Evolutionary conservation across 2,888 invertebrate species (phyloP), one percentile per base, ranked within the genome.

Genomic region (Morinoia aosen): DNA sequence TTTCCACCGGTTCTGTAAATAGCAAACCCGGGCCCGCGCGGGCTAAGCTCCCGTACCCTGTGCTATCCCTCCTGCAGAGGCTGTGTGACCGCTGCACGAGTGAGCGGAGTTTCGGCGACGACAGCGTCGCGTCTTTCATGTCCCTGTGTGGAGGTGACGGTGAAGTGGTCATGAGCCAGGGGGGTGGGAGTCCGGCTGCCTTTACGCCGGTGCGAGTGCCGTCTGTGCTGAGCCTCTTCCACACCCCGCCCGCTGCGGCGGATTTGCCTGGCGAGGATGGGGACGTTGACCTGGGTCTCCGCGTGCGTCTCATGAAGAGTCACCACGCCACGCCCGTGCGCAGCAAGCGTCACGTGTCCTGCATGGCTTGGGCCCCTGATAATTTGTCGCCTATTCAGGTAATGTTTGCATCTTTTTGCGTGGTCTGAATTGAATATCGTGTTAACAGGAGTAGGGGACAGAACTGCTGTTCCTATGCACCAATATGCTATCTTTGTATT

Each of bases 161-260:
- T 39, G 58, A 61, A 14, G 14, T 64, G 11, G 58, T 95, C 25
- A 39, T 95, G 40, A 64, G 40, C n/a, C 95, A 95, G 40, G 58
- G 39, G 5, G 48, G 57, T 1, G 64, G 61, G 40, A 95, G 64
- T 33, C 95, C 64, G 25, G 12, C n/a, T 10, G 57, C 48, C 8
- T 48, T 58, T 16, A 95, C 96, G 91, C 96, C 96, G 33, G 19
- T 96, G 25, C 95, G 95, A 91, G 94, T 96, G n/a, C 96, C 96
- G 12, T 94, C 96, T 11, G 95, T 96, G 40, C 76, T 96, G 39
- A 94, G 95, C 58, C 94, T 96, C 16, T 96, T 96, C 95, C 25
- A 56, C 57, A 61, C 40, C 57, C 56, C 93, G 8, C 57, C 61
- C 39, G 61, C 61, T 16, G 58, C 25, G 19, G 91, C 8, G 12